phyloP scores from a whole-genome alignment of 1,140 invertebrate species.

The Lepidurus couesii region DNA sequence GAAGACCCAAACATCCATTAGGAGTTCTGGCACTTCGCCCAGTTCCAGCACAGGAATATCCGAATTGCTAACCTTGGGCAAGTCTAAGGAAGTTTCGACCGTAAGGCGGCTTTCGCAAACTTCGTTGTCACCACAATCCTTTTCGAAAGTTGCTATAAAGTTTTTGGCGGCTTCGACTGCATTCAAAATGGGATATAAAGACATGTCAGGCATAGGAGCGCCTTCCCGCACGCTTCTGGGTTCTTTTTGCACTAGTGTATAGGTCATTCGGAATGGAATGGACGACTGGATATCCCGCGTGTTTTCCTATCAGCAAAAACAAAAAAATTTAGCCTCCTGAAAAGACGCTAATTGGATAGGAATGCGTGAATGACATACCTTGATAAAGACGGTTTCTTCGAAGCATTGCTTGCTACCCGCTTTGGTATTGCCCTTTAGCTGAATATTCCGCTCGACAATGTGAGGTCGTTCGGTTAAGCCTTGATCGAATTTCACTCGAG shows the following conservation, averaged over 20 bases:
- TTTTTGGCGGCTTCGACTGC: conserved; percentile 72
- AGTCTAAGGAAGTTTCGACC: conserved; percentile 58
- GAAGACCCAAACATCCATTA: conserved; percentile 64
- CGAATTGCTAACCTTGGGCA: conserved; percentile 46
- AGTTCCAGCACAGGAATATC: conserved; percentile 52
- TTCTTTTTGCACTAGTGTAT: conserved; percentile 66
- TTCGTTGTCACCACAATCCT: conserved; percentile 86
- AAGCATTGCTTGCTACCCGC: conserved; percentile 56
- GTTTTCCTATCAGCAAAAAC: conserved; percentile 53
- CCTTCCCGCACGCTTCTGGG: conserved; percentile 49
- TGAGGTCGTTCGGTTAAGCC: conserved; percentile 46
- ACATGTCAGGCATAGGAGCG: conserved; percentile 59
- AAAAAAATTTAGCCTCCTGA: not conserved
- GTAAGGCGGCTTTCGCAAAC: conserved; percentile 80
- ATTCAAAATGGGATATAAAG: conserved; percentile 79
- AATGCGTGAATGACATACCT: conserved; percentile 46
- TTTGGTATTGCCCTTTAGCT: conserved; percentile 40
- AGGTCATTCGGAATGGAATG: conserved; percentile 76
- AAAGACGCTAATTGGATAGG: not conserved
- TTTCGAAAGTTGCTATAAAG: conserved; percentile 81
- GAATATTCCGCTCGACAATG: conserved; percentile 44
- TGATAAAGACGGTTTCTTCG: conserved; percentile 69
- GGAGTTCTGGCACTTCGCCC: conserved; percentile 68
- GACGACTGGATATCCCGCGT: conserved; percentile 77
- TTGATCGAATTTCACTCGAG: conserved; percentile 67